Evolutionary conservation across 2,113 vertebrate genomes (phyloP), one percentile per base, ranked within the genome.

Genomic region (Irena cyanogastra): DNA sequence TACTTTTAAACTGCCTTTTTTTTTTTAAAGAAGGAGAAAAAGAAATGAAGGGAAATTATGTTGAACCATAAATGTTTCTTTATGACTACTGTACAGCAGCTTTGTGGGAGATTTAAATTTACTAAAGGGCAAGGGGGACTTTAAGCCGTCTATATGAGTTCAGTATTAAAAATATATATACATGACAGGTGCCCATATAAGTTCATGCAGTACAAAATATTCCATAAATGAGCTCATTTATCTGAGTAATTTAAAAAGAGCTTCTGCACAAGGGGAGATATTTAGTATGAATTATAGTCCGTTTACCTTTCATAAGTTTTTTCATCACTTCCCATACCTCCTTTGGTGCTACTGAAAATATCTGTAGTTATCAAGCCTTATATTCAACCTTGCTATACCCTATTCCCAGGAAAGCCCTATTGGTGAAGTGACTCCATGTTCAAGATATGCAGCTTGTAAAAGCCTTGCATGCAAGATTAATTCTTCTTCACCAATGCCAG

Each of bases 21-120:
- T 97, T 95, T 95, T 92, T 87, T 54, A 33, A 92, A 94, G 90
- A 97, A 94, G 96, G 81, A 94, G 94, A 93, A 95, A 96, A 97
- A 97, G 94, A 95, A 97, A 97, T 97, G 91, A 96, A 98, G 83
- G 92, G 93, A 98, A 97, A 97, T 98, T 98, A 96, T 95, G 92
- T 98, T 96, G 96, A 97, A 97, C 95, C 97, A 97, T 97, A 97
- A 98, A 97, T 97, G 97, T 95, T 95, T 97, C 97, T 97, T 98
- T 98, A 97, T 96, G 95, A 97, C 93, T 97, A 97, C 94, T 95
- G 95, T 89, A 96, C 95, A 94, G 89, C 88, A 96, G 97, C 96
- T 96, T 95, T 96, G 94, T 96, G 94, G 91, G 96, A 97, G 95
- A 96, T 93, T 93, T 95, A 97, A 97, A 97, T 97, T 96, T 97